Base-by-base conservation (phyloP, 2,888 invertebrate genomes). In the Drosophila paramelanica region DNA sequence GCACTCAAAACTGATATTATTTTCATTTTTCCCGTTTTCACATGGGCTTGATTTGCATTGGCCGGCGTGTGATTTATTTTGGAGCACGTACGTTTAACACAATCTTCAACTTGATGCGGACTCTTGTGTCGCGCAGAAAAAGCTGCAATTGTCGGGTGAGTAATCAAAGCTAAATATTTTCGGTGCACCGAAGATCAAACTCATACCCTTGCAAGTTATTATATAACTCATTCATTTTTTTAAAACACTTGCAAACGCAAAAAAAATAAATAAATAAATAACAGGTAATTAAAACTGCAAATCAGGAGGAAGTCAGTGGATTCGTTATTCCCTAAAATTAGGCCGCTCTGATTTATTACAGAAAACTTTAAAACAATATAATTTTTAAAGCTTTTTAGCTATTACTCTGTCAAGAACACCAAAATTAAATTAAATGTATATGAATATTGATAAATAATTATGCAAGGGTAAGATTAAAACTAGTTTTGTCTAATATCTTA, bases 101-200 rank as follows among this genome's bases (percentile, higher is more conserved):
- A 69, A 39, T 36, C 49, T 53, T 84, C 68, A 45, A 77, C 25
- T 55, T 59, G 56, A 60, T 87, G 79, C 45, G 60, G 46, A 50
- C 56, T 57, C 50, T 69, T 73, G 39, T 45, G 56, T 64, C 67
- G 57, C 57, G n/a, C 49, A 50, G 33, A 43, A 45, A 42, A 41
- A 31, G 58, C 81, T 83, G 81, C 10, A 86, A 83, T 51, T 56
- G 45, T 55, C 62, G 27, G 47, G 49, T 69, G 23, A 52, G 36
- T 47, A 47, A 31, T 17, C 14, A 50, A 33, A 31, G 5, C 8
- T 38, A 47, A 6, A 20, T 47, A 47, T 47, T 27, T 14, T 65
- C 65, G 53, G 46, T 14, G 7, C 27, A 47, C 49, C 50, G 23
- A 53, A 14, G n/a, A 51, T 53, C 5, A n/a, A 51, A 49, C 5